Evolutionary conservation across 2,888 invertebrate genomes (phyloP).

Genomic region (Agrilus cyanescens): DNA sequence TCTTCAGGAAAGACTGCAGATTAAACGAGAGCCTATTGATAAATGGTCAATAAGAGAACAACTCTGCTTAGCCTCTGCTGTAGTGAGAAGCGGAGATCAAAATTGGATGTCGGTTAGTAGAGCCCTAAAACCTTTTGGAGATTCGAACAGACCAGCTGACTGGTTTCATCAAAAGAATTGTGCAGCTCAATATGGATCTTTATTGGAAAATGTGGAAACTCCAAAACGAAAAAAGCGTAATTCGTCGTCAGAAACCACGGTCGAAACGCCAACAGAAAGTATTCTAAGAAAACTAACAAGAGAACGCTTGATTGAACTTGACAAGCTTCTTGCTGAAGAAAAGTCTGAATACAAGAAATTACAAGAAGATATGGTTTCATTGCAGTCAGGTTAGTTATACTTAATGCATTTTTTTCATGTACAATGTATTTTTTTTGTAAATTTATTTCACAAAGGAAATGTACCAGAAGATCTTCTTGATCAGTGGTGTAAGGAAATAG

Average conservation of each 20-base stretch:
- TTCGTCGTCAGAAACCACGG: constrained; percentile 39
- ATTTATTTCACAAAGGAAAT: constrained; percentile 22
- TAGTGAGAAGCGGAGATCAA: constrained; percentile 75
- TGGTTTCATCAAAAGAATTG: constrained; percentile 90
- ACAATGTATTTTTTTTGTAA: background rate
- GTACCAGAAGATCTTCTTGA: constrained; percentile 61
- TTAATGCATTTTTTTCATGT: background rate
- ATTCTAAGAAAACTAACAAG: constrained; percentile 65
- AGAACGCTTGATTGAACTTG: constrained; percentile 68
- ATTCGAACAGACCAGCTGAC: constrained; percentile 62
- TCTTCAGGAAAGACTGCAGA: constrained; percentile 35
- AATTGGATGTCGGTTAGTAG: constrained; percentile 86
- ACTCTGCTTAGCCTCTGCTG: constrained; percentile 75
- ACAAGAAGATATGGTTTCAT: constrained; percentile 47
- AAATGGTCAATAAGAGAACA: constrained; percentile 80
- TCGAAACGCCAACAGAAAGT: constrained; percentile 65
- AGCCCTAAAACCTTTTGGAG: constrained; percentile 64
- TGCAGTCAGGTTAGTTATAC: constrained; percentile 37
- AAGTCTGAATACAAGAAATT: constrained; percentile 62
- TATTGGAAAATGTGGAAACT: constrained; percentile 71
- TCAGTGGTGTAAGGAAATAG: constrained; percentile 62
- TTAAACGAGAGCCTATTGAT: constrained; percentile 62
- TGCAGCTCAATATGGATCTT: constrained; percentile 75
- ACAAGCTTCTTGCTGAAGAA: constrained; percentile 56
- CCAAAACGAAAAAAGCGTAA: constrained; percentile 74